Evolutionary conservation across 2,797 vertebrate genomes (phyloP).

Genomic region (Myiotriccus ornatus): DNA sequence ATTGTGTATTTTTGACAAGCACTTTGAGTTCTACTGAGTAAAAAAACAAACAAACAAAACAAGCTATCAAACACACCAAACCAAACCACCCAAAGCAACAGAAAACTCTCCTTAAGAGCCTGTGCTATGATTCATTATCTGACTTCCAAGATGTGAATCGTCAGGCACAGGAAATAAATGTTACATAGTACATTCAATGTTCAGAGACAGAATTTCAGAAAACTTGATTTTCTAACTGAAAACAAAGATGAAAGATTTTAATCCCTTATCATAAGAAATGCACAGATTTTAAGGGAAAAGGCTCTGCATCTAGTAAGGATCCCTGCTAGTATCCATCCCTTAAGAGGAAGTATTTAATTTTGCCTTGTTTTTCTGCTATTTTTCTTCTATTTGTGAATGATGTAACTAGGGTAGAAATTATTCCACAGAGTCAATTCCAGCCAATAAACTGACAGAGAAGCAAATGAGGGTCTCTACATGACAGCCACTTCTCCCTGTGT

Average conservation of each 20-base stretch:
- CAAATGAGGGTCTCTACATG: not conserved
- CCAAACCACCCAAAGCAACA: accelerated
- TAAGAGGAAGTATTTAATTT: not conserved
- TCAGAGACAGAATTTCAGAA: not conserved
- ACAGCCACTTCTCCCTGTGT: not conserved
- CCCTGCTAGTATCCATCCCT: not conserved
- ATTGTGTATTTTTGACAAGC: not conserved
- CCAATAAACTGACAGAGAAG: not conserved
- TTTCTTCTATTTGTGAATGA: not conserved
- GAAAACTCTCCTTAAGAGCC: not conserved
- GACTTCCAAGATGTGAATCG: not conserved
- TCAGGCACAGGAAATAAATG: not conserved
- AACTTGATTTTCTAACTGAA: not conserved
- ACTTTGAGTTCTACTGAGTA: not conserved
- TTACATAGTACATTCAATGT: not conserved
- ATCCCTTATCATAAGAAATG: not conserved
- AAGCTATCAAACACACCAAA: not conserved
- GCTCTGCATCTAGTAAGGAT: not conserved
- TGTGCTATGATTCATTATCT: not conserved
- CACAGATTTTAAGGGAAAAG: not conserved
- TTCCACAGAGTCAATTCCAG: not conserved
- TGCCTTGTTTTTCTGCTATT: not conserved
- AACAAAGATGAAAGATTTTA: not conserved
- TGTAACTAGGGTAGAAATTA: not conserved
- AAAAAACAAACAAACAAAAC: not conserved